Base-by-base conservation (phyloP, 1,140 invertebrate genomes). In the Druon quercuslanigerum region DNA sequence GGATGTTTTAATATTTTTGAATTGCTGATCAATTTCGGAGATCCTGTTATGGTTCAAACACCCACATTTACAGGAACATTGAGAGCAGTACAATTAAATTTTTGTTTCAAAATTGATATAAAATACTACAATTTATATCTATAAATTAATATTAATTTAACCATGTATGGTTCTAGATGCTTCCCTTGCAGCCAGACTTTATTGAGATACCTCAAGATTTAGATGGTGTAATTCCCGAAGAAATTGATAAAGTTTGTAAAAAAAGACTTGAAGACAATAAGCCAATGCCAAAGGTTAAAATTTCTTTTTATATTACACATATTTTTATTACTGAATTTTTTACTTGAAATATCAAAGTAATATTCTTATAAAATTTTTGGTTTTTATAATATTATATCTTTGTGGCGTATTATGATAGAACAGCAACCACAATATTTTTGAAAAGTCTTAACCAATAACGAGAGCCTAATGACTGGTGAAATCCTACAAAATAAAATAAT, bases 1-100 rank as follows among this genome's bases (percentile, higher is more conserved):
- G 96, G 93, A 3, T 93, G 96, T 77, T 94, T 93, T 85, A 95
- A 95, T 88, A 92, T 94, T 73, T 90, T 95, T 6, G 94, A 96
- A 74, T 92, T 96, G 91, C 87, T 94, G 17, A 75, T 95, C 25
- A 88, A 94, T 16, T 90, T 91, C 25, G 94, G 94, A 2, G 94
- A 96, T 79, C 90, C 94, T 4, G 83, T 96, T 8, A 88, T 96
- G 77, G 87, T 95, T 19, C 94, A 94, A 77, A 89, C 93, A 77
- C 95, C 94, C 19, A 83, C 93, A 0, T 96, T 96, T 82, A 88
- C 94, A 1, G 95, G 95, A 56, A 91, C 93, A 20, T 72, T 90
- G 14, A 83, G 77, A 11, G 78, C 84, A 51, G 90, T 91, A 82
- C 57, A 82, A 77, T 70, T 12, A 78, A 51, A 74, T 25, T 33